phyloP scores from a whole-genome alignment of 2,797 vertebrate species.

The Benthosema pterotum region DNA sequence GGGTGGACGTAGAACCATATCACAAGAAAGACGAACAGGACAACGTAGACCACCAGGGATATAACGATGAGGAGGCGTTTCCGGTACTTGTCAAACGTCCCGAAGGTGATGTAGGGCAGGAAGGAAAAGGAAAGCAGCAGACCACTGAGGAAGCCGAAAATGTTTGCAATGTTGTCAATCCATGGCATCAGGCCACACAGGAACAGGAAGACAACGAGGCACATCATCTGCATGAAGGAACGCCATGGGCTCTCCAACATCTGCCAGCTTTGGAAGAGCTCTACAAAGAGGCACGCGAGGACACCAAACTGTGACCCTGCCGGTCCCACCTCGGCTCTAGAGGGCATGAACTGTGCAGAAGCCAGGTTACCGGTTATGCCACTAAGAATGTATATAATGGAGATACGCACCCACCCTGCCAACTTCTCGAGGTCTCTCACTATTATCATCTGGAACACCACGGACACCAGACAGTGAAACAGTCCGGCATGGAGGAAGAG shows the following conservation, averaged over 20 bases:
- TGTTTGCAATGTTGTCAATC: conserved; percentile 98
- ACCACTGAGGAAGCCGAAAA: conserved; percentile 95
- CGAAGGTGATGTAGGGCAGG: conserved; percentile 94
- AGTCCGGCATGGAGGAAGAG: conserved; percentile 95
- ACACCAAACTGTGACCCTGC: conserved; percentile 96
- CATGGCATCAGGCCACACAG: conserved; percentile 93
- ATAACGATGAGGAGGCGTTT: conserved; percentile 88
- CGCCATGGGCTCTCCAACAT: conserved; percentile 94
- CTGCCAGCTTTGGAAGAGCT: conserved; percentile 96
- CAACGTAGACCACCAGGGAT: conserved; percentile 86
- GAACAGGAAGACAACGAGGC: conserved; percentile 91
- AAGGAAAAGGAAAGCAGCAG: conserved; percentile 93
- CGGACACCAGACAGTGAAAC: conserved; percentile 91
- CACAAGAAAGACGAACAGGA: conserved; percentile 89
- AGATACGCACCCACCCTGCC: conserved; percentile 93
- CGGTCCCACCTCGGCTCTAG: conserved; percentile 95
- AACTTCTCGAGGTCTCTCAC: conserved; percentile 96
- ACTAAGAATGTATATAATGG: conserved; percentile 93
- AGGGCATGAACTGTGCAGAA: conserved; percentile 93
- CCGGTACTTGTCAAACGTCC: conserved; percentile 90
- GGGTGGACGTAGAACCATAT: conserved; percentile 95
- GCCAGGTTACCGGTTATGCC: conserved; percentile 96
- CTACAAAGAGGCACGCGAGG: conserved; percentile 95
- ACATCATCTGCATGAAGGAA: conserved; percentile 89
- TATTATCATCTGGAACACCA: conserved; percentile 96